Percentiles rank a stretch among this genome's conserved stretches.
Evolutionary conservation across 2,113 vertebrate genomes (phyloP).

Genomic region (Eolophus roseicapilla): DNA sequence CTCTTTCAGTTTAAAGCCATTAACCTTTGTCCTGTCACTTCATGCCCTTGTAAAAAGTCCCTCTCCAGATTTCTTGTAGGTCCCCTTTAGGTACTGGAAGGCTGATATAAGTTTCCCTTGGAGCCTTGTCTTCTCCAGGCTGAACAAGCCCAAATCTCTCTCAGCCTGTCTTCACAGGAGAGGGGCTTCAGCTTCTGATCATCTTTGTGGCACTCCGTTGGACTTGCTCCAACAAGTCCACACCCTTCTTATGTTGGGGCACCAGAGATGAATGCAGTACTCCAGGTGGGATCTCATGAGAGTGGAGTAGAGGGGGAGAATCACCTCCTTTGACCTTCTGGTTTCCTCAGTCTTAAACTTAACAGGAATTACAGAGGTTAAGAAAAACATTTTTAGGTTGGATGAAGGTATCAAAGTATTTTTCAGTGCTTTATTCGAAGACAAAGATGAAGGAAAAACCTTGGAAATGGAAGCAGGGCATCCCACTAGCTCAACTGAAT

Average conservation of each 20-base stretch:
- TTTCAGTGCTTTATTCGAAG: background rate
- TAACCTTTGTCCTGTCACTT: background rate
- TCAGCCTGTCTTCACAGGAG: background rate
- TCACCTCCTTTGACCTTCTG: background rate
- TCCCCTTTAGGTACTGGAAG: background rate
- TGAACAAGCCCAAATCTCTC: background rate
- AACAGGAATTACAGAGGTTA: background rate
- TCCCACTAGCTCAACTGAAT: background rate
- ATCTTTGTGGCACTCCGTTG: background rate
- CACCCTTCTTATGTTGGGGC: background rate
- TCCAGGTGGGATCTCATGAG: background rate
- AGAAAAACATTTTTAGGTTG: background rate
- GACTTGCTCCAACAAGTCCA: background rate
- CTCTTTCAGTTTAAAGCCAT: background rate
- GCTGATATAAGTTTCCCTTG: background rate
- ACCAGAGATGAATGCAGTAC: background rate
- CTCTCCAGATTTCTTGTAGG: background rate
- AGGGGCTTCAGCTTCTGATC: background rate
- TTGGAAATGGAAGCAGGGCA: background rate
- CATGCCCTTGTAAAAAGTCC: background rate
- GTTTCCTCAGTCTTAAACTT: background rate
- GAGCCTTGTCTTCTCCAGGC: background rate
- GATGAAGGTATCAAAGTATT: constrained; percentile 7
- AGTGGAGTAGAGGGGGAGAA: background rate
- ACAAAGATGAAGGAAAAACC: constrained; percentile 1